Conservation (phyloP, 2,888 invertebrate species). For the Pristionchus maxplancki region DNA sequence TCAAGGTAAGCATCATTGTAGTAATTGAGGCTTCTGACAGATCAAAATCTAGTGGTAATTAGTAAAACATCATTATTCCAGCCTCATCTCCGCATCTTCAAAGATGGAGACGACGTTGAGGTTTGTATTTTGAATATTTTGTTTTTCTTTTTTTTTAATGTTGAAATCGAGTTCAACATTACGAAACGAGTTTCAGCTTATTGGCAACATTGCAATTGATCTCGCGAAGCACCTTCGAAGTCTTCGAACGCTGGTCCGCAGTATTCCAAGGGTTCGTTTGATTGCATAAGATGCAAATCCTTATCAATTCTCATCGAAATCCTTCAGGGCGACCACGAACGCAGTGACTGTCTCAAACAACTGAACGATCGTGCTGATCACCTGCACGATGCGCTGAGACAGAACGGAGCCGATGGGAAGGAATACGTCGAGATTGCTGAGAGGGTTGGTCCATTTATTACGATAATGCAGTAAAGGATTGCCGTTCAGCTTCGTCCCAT, state of each 20-base stretch:
- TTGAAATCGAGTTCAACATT: no score
- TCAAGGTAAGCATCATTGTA: neutral
- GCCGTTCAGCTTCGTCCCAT: neutral
- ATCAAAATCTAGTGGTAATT: neutral
- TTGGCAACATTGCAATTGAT: constrained; percentile 7
- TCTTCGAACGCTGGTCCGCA: neutral
- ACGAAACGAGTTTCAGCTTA: neutral
- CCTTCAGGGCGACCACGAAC: neutral
- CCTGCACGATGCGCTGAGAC: neutral
- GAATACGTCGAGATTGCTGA: neutral
- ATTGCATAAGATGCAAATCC: no score
- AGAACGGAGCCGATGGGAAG: neutral
- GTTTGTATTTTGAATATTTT: neutral
- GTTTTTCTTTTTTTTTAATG: no score
- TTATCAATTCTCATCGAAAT: no score
- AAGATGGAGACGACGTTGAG: neutral
- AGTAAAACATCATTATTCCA: neutral
- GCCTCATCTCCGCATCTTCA: neutral
- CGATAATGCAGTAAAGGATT: neutral
- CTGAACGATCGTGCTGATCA: neutral
- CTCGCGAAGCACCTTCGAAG: neutral
- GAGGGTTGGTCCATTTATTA: neutral
- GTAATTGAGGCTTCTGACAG: neutral
- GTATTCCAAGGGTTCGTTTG: neutral
- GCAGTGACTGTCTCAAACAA: neutral